These are phyloP conservation scores for Zaprionus obscuricornis DNA, from an alignment of 2,888 invertebrate species.

Conservation along the genomic window DNA sequence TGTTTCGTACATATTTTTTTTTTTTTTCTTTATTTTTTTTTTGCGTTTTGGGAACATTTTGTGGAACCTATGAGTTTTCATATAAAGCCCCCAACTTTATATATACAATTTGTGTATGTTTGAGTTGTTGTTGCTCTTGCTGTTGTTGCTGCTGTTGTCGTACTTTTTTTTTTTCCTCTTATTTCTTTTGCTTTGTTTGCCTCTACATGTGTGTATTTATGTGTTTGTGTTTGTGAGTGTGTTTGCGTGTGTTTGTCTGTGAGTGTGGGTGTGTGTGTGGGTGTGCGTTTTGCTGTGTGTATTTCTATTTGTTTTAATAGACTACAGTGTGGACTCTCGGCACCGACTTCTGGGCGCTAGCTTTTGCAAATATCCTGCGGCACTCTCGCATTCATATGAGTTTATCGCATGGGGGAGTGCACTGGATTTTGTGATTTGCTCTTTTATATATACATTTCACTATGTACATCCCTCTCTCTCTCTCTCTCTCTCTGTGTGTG, in stretches of 20 bases:
- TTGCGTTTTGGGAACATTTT: conserved; percentile 1
- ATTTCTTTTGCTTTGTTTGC: conserved; percentile 36
- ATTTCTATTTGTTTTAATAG: conserved; percentile 74
- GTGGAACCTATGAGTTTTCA: no score
- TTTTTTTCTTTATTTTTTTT: conserved; percentile 16
- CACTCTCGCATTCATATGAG: conserved; percentile 69
- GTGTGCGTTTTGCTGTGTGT: no score
- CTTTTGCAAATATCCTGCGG: conserved; percentile 73
- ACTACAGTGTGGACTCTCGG: conserved; percentile 38
- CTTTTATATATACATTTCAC: conserved; percentile 51
- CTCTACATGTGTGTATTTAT: not conserved
- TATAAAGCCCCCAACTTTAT: no score
- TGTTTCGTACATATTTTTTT: conserved; percentile 20
- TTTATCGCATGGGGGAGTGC: conserved; percentile 56
- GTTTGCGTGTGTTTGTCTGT: not conserved
- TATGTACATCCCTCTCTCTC: no score
- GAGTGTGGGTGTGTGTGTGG: conserved; percentile 9
- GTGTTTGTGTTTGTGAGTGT: conserved; percentile 10
- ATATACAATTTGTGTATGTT: conserved; percentile 23
- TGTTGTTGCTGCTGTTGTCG: conserved; percentile 19
- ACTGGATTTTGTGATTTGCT: conserved; percentile 74
- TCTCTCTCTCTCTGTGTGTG: conserved; percentile 12
- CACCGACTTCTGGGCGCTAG: conserved; percentile 32
- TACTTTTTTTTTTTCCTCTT: conserved; percentile 20
- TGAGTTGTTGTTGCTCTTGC: conserved; percentile 11